These are phyloP conservation scores for Fissipunctia ypsillon DNA, from an alignment of 2,888 invertebrate genomes.

Conservation along the genomic window DNA sequence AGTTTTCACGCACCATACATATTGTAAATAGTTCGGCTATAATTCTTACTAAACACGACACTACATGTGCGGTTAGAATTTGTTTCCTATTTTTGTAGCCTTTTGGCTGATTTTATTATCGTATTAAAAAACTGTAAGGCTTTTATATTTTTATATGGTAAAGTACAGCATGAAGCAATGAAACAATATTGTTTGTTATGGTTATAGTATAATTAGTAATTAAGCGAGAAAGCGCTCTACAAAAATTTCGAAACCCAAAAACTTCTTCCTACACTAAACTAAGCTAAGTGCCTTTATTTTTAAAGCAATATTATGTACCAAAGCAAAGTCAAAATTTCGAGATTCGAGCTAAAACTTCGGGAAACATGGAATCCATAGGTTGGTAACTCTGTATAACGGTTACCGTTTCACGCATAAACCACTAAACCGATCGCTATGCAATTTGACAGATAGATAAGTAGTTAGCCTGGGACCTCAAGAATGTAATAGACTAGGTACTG, in stretches of 20 bases:
- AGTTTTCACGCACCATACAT: conserved; percentile 68
- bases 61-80: conserved; percentile 37
- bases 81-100: conserved; percentile 28
- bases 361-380: neutral
- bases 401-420: neutral
- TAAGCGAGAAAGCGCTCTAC: neutral
- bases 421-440: neutral
- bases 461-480: too few species aligned
- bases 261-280: neutral
- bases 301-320: neutral
- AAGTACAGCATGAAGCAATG: neutral
- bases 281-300: neutral
- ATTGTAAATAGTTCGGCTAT: conserved; percentile 61
- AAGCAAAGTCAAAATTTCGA: neutral
- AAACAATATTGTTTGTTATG: neutral
- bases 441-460: neutral
- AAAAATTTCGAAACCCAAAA: neutral
- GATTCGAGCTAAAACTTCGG: neutral
- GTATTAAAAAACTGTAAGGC: neutral
- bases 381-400: neutral
- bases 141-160: neutral
- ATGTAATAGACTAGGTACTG: neutral
- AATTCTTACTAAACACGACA: conserved; percentile 60
- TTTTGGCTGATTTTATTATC: conserved; percentile 3
- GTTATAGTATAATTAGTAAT: too few species aligned